A percentile compares a stretch with the other conserved stretches of the same genome.
These are phyloP conservation scores for Dryococelus australis DNA, from an alignment of 2,888 invertebrate species.

Conservation along the genomic window DNA sequence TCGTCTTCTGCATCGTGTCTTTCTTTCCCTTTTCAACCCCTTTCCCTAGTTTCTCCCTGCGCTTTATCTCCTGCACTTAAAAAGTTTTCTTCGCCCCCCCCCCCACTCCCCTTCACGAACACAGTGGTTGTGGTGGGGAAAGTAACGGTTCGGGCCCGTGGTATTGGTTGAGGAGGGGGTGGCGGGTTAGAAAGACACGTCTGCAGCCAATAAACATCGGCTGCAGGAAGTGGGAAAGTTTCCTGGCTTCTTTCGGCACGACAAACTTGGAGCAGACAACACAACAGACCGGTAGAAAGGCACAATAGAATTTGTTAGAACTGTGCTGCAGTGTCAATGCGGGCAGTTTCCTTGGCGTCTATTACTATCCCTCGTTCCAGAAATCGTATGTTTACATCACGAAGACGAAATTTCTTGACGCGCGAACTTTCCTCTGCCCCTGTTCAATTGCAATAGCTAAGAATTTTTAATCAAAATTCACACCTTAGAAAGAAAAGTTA, in stretches of 20 bases:
- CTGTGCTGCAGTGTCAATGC: too few species aligned
- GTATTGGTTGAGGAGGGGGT: neutral
- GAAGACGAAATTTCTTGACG: too few species aligned
- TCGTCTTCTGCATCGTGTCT: neutral
- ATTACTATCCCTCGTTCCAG: too few species aligned
- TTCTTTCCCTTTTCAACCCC: neutral
- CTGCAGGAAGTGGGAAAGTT: neutral
- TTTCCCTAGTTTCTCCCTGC: neutral
- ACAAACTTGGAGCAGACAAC: neutral
- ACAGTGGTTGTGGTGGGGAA: slow-evolving; percentile 6
- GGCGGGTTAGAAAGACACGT: neutral
- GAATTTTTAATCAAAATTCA: too few species aligned
- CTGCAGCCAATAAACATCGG: slow-evolving; percentile 5
- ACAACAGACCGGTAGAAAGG: neutral
- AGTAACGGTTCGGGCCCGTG: neutral
- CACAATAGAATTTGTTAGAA: neutral
- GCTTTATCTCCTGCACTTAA: neutral
- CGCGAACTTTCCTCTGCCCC: too few species aligned
- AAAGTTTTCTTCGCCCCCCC: neutral
- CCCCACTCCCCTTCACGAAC: neutral
- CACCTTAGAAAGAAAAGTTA: too few species aligned
- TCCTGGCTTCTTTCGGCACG: neutral
- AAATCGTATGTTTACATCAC: too few species aligned
- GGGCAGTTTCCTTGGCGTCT: too few species aligned
- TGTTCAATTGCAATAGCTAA: too few species aligned